Evolutionary conservation across 2,888 invertebrate genomes (phyloP), one percentile per base, ranked within the genome.

Genomic region (Geotrupes spiniger): DNA sequence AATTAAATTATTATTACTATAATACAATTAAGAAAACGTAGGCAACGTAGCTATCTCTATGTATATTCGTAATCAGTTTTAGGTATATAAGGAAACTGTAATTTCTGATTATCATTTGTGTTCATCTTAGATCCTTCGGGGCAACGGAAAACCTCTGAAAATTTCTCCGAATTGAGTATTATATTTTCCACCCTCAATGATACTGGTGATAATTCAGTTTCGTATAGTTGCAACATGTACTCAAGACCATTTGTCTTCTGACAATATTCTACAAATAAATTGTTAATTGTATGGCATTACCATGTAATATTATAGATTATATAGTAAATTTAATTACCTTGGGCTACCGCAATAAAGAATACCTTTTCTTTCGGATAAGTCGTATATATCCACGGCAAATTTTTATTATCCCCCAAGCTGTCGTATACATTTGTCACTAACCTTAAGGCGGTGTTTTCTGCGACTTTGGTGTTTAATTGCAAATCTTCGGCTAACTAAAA

Each of bases 201-300:
- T 2, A 60, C 38, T 1, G 67, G 65, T 37, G 65, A 45, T 14
- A 49, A 21, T 27, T 54, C 51, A n/a, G 52, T 54, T 53, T 66
- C 66, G 27, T 56, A 61, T 8, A 64, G 40, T 36, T 56, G 26
- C 6, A 60, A 36, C 56, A 63, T 62, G 38, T 59, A 63, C 21
- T 64, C 59, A 4, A 53, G 16, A 2, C 56, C 26, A 1, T 52
- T 46, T 4, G 43, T 54, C 21, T 54, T 50, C 39, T 52, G 53
- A 43, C 65, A 67, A 40, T 59, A 61, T 46, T 66, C 65, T 66
- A n/a, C n/a, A n/a, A n/a, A n/a, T n/a, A n/a, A n/a, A n/a, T n/a
- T n/a, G 38, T 40, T 59, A 60, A 26, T 14, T 44, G 14, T n/a
- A n/a, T n/a, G n/a, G n/a, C n/a, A n/a, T n/a, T n/a, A n/a, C n/a